Percentiles rank a stretch among this genome's conserved stretches.
Conservation (phyloP, 2,113 vertebrate genomes). For the Laticauda laticaudata region DNA sequence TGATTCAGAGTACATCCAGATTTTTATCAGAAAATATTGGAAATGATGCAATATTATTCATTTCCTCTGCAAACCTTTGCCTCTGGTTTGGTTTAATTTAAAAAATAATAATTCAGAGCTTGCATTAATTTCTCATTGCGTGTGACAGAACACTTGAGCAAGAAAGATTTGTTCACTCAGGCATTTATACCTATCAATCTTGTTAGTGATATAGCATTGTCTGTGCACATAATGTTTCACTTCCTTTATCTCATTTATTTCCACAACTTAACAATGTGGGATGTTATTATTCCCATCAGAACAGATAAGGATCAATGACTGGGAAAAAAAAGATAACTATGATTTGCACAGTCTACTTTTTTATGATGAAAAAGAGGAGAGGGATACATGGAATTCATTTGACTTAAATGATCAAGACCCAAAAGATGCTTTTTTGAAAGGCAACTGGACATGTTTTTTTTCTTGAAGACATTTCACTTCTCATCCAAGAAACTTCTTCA, state of each 20-base stretch:
- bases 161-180: slow-evolving; percentile 20
- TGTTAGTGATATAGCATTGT: slow-evolving; percentile 8
- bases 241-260: neutral
- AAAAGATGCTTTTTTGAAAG: neutral
- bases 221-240: neutral
- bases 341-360: neutral
- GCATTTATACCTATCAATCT: slow-evolving; percentile 4
- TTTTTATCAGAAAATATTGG: slow-evolving; percentile 4
- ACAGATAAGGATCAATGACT: neutral
- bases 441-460: neutral
- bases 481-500: neutral
- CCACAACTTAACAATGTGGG: neutral
- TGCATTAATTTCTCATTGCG: slow-evolving; percentile 22
- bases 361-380: neutral
- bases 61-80: slow-evolving; percentile 8
- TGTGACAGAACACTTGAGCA: slow-evolving; percentile 17
- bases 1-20: slow-evolving; percentile 7
- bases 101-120: slow-evolving; percentile 23
- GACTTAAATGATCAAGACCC: neutral
- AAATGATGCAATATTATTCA: slow-evolving; percentile 4
- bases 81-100: slow-evolving; percentile 16
- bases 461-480: neutral
- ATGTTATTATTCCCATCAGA: neutral
- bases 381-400: neutral
- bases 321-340: neutral